A percentile compares a stretch with the other conserved stretches of the same genome.
phyloP scores from a whole-genome alignment of 1,140 invertebrate species.

The Drosophila nigrodunni region DNA sequence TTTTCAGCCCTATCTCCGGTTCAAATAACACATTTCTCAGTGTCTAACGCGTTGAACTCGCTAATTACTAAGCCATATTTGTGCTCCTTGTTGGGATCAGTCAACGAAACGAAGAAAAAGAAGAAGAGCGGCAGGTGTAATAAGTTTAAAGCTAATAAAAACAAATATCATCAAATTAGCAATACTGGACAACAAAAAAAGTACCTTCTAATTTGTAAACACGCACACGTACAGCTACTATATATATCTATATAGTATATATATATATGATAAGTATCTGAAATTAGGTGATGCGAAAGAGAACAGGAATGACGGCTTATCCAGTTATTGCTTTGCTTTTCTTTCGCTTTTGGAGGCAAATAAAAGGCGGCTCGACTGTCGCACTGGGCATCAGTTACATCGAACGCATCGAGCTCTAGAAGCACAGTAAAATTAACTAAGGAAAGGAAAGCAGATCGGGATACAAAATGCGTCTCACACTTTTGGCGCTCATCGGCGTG shows the following conservation, averaged over 20 bases:
- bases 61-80: neutral
- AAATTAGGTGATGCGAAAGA: constrained; percentile 19
- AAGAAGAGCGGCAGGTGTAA: constrained; percentile 14
- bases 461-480: constrained; percentile 39
- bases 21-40: too few relatives aligned
- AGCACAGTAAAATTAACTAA: neutral
- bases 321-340: constrained; percentile 2
- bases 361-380: constrained; percentile 24
- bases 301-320: constrained; percentile 27
- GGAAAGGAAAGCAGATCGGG: neutral
- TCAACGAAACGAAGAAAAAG: neutral
- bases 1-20: too few relatives aligned
- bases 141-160: neutral
- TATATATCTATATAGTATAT: neutral
- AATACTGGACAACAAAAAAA: constrained; percentile 17
- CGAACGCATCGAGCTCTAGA: constrained; percentile 7
- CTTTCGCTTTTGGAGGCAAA: constrained; percentile 1
- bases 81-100: neutral
- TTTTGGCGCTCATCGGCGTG: constrained; percentile 36
- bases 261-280: constrained; percentile 3
- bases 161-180: constrained; percentile 24
- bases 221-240: neutral
- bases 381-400: neutral
- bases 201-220: constrained; percentile 22
- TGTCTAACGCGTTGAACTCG: too few relatives aligned